phyloP scores from a whole-genome alignment of 2,888 invertebrate genomes.

The Habroteleia sp. region DNA sequence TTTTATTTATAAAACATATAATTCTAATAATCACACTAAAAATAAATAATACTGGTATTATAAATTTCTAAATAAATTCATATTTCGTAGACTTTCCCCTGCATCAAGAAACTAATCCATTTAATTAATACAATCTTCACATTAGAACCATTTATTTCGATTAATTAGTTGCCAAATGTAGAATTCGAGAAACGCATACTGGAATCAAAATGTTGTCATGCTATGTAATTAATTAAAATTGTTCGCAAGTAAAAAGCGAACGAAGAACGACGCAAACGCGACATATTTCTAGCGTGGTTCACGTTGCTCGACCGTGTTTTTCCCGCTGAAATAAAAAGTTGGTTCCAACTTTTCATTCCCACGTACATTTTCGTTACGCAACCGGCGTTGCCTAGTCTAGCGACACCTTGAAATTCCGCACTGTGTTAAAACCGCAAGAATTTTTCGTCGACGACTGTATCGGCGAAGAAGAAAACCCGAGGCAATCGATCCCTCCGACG shows the following conservation, averaged over 20 bases:
- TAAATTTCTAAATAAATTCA: no score
- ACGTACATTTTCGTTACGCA: slow-evolving; percentile 54
- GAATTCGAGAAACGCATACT: background rate
- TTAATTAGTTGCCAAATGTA: no score
- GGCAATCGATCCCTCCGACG: slow-evolving; percentile 59
- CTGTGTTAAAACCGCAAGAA: slow-evolving; percentile 50
- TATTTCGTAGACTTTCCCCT: no score
- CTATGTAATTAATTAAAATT: slow-evolving; percentile 43
- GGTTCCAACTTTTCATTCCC: slow-evolving; percentile 43
- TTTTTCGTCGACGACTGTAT: slow-evolving; percentile 52
- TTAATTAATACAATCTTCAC: no score
- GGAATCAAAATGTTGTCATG: background rate
- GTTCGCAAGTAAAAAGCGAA: slow-evolving; percentile 14
- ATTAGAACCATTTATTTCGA: no score
- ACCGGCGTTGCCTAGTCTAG: slow-evolving; percentile 27
- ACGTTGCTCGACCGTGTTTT: slow-evolving; percentile 35
- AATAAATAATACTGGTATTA: no score
- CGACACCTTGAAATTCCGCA: slow-evolving; percentile 58
- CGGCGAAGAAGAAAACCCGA: slow-evolving; percentile 30
- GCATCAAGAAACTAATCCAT: no score
- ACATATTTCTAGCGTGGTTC: slow-evolving; percentile 23
- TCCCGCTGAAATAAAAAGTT: slow-evolving; percentile 29
- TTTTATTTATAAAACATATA: no score
- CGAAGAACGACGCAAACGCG: no score
- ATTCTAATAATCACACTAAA: no score